Evolutionary conservation across 2,888 invertebrate genomes (phyloP), one percentile per base, ranked within the genome.

Genomic region (Epiblema foenella): DNA sequence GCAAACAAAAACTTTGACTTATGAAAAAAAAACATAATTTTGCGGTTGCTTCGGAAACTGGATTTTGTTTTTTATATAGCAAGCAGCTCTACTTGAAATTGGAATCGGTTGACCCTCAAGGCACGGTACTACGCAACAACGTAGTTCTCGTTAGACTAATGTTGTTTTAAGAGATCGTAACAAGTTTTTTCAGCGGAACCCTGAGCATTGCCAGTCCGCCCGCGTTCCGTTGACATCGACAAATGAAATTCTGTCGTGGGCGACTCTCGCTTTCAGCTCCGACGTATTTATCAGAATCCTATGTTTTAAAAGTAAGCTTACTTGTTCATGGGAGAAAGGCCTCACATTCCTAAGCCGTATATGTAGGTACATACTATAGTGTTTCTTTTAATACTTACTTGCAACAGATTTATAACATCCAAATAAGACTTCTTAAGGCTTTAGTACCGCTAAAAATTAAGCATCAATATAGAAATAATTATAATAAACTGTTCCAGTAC

Each of bases 161-260:
- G 46, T 15, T n/a, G 15, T 37, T 52, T 42, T 49, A 64, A 69
- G 1, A 33, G 58, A 46, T 18, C 10, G 20, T 46, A 59, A 59
- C 65, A 51, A 58, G 49, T 58, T 59, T 64, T 64, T 65, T 60
- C 10, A 10, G 33, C 51, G 39, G 58, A 65, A 52, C 69, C 46
- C 65, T 42, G 64, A 49, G 37, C 18, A 58, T 54, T 56, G 17
- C 42, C 42, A 62, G 54, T 46, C 62, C 65, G 17, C 58, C 49
- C 60, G 60, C 46, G 60, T 56, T 29, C 70, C 54, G 42, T 12
- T 66, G 70, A 71, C 70, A 49, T 60, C 70, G 70, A 71, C 66
- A 71, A 71, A 71, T 71, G 70, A 66, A 70, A 71, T 56, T 59
- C 66, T 60, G 70, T 66, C 66, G 60, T 49, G 54, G 24, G 33